Evolutionary conservation across 2,113 vertebrate genomes (phyloP).

Genomic region (Piliocolobus tephrosceles): DNA sequence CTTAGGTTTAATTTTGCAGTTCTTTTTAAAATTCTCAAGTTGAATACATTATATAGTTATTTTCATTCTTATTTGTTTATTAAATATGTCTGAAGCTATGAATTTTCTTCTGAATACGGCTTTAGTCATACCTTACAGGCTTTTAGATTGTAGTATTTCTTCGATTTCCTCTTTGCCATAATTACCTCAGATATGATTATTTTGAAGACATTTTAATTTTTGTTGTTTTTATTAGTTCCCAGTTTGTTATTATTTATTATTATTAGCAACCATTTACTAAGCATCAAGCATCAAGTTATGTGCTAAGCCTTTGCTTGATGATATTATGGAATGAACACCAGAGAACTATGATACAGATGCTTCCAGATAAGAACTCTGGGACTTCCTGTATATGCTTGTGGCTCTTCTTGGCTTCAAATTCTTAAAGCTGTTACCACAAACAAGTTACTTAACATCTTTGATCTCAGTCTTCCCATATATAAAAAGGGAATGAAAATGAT

Average conservation of each 20-base stretch:
- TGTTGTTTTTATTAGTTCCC: not conserved
- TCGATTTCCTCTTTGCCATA: not conserved
- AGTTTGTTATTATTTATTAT: not conserved
- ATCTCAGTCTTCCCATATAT: not conserved
- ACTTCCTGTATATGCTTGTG: not conserved
- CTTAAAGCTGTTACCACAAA: not conserved
- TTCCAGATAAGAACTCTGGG: not conserved
- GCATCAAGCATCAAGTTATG: not conserved
- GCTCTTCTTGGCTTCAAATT: not conserved
- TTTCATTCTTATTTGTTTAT: not conserved
- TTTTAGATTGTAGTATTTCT: not conserved
- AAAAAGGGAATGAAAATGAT: not conserved
- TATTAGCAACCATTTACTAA: not conserved
- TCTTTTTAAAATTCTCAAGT: not conserved
- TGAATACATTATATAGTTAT: not conserved
- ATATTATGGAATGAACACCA: not conserved
- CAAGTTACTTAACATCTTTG: not conserved
- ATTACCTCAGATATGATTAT: not conserved
- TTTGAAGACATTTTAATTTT: not conserved
- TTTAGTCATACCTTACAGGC: not conserved
- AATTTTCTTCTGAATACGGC: not conserved
- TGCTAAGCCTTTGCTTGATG: not conserved
- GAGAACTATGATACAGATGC: not conserved
- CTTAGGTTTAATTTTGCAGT: not conserved
- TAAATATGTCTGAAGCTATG: not conserved